phyloP scores from a whole-genome alignment of 2,888 invertebrate genomes.

The Beris chalybata region DNA sequence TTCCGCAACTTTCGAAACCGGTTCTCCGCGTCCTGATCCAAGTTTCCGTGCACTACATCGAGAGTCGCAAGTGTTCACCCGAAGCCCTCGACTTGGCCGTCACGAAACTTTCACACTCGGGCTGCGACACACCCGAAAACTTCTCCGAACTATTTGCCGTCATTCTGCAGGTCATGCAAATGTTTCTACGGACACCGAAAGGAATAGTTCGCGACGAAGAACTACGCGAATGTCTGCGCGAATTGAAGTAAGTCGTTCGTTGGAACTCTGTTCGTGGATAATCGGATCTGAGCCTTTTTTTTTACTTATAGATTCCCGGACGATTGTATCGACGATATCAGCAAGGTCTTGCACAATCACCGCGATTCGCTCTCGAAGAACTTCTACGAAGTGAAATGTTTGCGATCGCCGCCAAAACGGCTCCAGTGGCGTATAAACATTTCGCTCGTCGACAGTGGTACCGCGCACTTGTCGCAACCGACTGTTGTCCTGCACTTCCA shows the following conservation, averaged over 20 bases:
- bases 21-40: slow-evolving; percentile 54
- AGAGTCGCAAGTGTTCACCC: slow-evolving; percentile 53
- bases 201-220: slow-evolving; percentile 57
- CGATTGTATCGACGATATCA: slow-evolving; percentile 59
- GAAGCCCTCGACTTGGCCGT: slow-evolving; percentile 54
- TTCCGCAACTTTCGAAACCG: slow-evolving; percentile 53
- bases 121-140: slow-evolving; percentile 54
- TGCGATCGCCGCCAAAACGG: slow-evolving; percentile 54
- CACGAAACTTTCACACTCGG: slow-evolving; percentile 54
- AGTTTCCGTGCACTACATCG: slow-evolving; percentile 56
- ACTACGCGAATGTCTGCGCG: slow-evolving; percentile 57
- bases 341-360: slow-evolving; percentile 58
- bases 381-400: slow-evolving; percentile 53
- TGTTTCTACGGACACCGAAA: slow-evolving; percentile 56
- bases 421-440: slow-evolving; percentile 61
- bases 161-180: slow-evolving; percentile 57
- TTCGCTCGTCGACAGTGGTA: slow-evolving; percentile 56
- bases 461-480: slow-evolving; percentile 57
- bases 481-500: slow-evolving; percentile 59
- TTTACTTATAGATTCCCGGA: slow-evolving; percentile 52
- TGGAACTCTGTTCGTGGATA: slow-evolving; percentile 8
- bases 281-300: not conserved
- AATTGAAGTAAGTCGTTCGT: slow-evolving; percentile 52
- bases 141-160: slow-evolving; percentile 60
- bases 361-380: slow-evolving; percentile 53